Evolutionary conservation across 2,888 invertebrate genomes (phyloP).

Genomic region (Drosophila robusta): DNA sequence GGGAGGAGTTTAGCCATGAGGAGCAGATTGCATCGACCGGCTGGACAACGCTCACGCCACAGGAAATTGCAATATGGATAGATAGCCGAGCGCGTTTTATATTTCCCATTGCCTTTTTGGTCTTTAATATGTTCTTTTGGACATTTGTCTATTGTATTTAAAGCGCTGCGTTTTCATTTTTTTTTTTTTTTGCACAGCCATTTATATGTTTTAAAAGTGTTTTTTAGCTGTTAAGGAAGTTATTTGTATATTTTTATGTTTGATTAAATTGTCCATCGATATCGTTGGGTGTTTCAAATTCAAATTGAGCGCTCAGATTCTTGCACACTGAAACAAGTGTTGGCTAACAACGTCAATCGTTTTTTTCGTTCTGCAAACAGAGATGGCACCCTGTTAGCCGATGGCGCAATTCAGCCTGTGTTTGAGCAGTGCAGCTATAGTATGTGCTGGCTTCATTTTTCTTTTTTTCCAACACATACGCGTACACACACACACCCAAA

Average conservation of each 20-base stretch:
- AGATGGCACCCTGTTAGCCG: slow-evolving; percentile 19
- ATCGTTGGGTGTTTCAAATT: slow-evolving; percentile 13
- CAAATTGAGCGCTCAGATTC: slow-evolving; percentile 38
- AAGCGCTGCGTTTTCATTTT: slow-evolving; percentile 64
- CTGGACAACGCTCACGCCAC: slow-evolving; percentile 94
- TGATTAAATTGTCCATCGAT: slow-evolving; percentile 15
- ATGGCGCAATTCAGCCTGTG: slow-evolving; percentile 1
- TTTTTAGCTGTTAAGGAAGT: slow-evolving; percentile 3
- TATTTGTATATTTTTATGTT: slow-evolving; percentile 4
- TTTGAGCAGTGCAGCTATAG: slow-evolving; percentile 43
- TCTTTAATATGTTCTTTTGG: slow-evolving; percentile 93
- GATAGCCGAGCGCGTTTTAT: slow-evolving; percentile 90
- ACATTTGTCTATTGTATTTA: slow-evolving; percentile 88
- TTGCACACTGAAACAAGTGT: slow-evolving; percentile 42
- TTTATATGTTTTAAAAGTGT: slow-evolving; percentile 15
- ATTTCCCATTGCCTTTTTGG: slow-evolving; percentile 91
- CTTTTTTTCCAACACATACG: slow-evolving; percentile 50
- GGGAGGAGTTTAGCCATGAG: slow-evolving; percentile 49
- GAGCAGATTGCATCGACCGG: slow-evolving; percentile 74
- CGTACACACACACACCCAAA: slow-evolving; percentile 67
- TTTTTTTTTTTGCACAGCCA: neutral
- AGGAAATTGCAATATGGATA: slow-evolving; percentile 95
- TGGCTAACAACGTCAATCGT: slow-evolving; percentile 17
- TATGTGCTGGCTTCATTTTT: slow-evolving; percentile 18
- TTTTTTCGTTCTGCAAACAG: slow-evolving; percentile 41